A percentile compares a stretch with the other conserved stretches of the same genome.
phyloP scores from a whole-genome alignment of 2,113 vertebrate species.

The Melanocharis versteri region DNA sequence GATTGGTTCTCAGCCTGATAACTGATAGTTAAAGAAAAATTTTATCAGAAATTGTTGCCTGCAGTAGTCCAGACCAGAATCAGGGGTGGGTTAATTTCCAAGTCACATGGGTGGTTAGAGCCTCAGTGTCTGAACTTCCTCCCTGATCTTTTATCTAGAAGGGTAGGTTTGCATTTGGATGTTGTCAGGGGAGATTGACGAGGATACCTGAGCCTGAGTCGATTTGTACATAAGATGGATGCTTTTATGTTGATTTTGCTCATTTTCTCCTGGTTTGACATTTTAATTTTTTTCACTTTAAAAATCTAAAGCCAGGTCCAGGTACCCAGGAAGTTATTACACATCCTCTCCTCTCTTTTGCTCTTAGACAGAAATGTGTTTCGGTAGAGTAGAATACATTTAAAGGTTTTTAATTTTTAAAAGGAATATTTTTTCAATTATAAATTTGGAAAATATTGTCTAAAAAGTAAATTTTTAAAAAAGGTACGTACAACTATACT shows the following conservation, averaged over 20 bases:
- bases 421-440: background rate
- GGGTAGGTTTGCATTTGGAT: background rate
- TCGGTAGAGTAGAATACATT: background rate
- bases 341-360: background rate
- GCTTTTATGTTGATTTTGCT: background rate
- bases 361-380: background rate
- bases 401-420: background rate
- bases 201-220: background rate
- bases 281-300: background rate
- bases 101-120: accelerated
- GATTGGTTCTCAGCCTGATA: background rate
- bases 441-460: background rate
- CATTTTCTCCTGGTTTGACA: background rate
- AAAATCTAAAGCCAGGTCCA: background rate
- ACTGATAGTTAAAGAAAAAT: background rate
- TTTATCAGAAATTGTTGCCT: background rate
- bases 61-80: background rate
- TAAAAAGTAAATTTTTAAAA: background rate
- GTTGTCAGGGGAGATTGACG: background rate
- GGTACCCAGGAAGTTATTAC: background rate
- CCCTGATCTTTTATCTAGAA: background rate
- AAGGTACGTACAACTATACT: background rate
- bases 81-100: accelerated
- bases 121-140: background rate
- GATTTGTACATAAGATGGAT: background rate